Conservation (phyloP, 2,797 vertebrate genomes). For the Neoniphon sammara region DNA sequence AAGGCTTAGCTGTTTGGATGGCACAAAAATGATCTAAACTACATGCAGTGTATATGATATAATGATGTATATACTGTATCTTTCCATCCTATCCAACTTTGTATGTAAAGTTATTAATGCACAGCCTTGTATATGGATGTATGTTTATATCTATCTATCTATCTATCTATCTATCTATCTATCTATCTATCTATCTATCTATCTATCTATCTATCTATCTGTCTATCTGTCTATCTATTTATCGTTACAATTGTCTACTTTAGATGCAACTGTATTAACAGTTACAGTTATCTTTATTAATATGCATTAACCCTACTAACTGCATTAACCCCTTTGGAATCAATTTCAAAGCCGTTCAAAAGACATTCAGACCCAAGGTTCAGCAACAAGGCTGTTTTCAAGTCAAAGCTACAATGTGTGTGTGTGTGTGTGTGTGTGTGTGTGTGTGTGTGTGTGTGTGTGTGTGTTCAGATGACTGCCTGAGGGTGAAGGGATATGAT, state of each 20-base stretch:
- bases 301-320: too few species aligned
- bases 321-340: too few species aligned
- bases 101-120: too few species aligned
- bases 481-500: slow-evolving; percentile 49
- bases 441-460: slow-evolving; percentile 1
- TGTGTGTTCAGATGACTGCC: slow-evolving; percentile 16
- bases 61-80: not conserved
- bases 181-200: not conserved
- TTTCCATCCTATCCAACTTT: too few species aligned
- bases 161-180: not conserved
- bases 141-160: too few species aligned
- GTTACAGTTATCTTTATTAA: too few species aligned
- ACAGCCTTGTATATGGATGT: too few species aligned
- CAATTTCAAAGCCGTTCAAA: too few species aligned
- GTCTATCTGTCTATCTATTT: not conserved
- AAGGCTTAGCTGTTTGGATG: slow-evolving; percentile 13
- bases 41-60: not conserved
- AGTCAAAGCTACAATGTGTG: not conserved
- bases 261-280: too few species aligned
- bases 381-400: not conserved
- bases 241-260: not conserved
- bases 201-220: not conserved
- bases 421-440: not conserved
- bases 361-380: not conserved
- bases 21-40: slow-evolving; percentile 24